Evolutionary conservation across 2,888 invertebrate species (phyloP), one percentile per base, ranked within the genome.

Genomic region (Cosmia trapezina): DNA sequence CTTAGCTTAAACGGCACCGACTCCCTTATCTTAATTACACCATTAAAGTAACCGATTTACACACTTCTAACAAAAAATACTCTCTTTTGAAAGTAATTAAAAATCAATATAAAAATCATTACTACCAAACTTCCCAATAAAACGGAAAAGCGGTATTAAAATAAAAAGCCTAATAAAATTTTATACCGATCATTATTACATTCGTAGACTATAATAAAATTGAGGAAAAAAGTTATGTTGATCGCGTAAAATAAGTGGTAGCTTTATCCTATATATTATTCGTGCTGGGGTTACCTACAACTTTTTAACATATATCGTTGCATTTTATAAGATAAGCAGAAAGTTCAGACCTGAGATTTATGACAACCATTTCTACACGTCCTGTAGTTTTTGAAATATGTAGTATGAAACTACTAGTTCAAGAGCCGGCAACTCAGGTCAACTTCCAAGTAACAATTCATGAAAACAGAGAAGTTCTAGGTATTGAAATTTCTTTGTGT

Each of bases 301-400:
- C 63, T 78, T 84, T 83, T 77, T 74, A 83, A 67, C 78, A 72
- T 81, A 84, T 71, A 83, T 76, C 78, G 75, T 81, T 81, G 82
- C 73, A 81, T 81, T 84, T 78, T 70, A 81, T 75, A 84, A 83
- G 78, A 84, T 84, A 78, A 83, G 71, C 81, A 73, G 63, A 73
- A 75, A 81, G 53, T 76, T 83, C 76, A 74, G 28, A 8, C 69
- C 61, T 33, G 53, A 63, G 71, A 84, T 83, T 80, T 78, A 81
- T 80, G 76, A 70, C 62, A 61, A 80, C 75, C 47, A 80, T 77
- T 83, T 80, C 70, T 83, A 79, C 71, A 71, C 71, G 80, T 53
- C 59, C 54, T 62, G 70, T 80, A 77, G 81, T 74, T 83, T 81
- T 83, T 72, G 75, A 80, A 73, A 80, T 73, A 28, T 28, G 28